These are phyloP conservation scores for Thamnaconus septentrionalis DNA, from an alignment of 2,113 vertebrate species.

Conservation along the genomic window DNA sequence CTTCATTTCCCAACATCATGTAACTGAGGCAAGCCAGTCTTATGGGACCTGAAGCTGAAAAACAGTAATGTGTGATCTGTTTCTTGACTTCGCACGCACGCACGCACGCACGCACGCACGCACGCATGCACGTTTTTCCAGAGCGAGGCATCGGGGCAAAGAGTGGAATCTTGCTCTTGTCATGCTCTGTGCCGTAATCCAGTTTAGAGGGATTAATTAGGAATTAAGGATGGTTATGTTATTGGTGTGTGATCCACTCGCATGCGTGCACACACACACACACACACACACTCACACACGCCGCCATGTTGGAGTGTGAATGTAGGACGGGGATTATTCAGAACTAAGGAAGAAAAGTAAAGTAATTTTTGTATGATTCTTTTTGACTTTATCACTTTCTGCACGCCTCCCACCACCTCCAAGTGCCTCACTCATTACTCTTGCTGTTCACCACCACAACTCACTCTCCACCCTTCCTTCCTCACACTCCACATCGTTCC, in stretches of 20 bases:
- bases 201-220: conserved; percentile 77
- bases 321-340: conserved; percentile 57
- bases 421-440: too few relatives aligned
- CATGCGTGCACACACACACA: conserved; percentile 30
- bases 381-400: conserved; percentile 42
- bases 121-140: neutral
- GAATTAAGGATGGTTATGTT: conserved; percentile 77
- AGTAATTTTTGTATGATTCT: conserved; percentile 33
- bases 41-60: conserved; percentile 52
- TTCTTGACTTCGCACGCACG: neutral
- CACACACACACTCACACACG: conserved; percentile 38
- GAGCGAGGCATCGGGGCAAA: conserved; percentile 20
- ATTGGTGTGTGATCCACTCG: conserved; percentile 59
- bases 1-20: conserved; percentile 61
- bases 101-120: conserved; percentile 1
- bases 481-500: conserved; percentile 22
- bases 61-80: conserved; percentile 15
- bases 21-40: conserved; percentile 43
- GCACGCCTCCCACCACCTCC: conserved; percentile 1
- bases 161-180: conserved; percentile 61
- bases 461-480: conserved; percentile 6
- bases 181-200: conserved; percentile 69
- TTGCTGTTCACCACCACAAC: neutral
- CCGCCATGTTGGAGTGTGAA: conserved; percentile 31
- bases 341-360: conserved; percentile 49